Conservation (phyloP, 2,797 vertebrate genomes). For the Chaunax sp. region DNA sequence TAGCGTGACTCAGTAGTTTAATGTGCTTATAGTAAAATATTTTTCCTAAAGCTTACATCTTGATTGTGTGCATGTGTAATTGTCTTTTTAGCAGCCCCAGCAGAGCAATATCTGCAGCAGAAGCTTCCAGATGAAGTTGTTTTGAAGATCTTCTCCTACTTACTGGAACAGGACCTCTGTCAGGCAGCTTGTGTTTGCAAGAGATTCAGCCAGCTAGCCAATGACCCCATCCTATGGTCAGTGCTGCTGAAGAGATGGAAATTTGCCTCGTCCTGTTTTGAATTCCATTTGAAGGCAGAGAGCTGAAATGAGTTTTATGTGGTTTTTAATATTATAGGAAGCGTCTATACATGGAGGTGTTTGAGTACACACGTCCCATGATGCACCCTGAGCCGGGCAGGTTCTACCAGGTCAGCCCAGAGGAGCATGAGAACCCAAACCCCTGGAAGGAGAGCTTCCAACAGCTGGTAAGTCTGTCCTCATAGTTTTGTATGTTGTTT, state of each 20-base stretch:
- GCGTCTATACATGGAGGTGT: conserved; percentile 99
- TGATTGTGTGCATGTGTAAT: conserved; percentile 17
- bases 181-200: conserved; percentile 99
- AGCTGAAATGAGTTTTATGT: conserved; percentile 3
- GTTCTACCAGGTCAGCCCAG: conserved; percentile 99
- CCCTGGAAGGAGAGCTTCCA: conserved; percentile 99
- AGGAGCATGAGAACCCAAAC: conserved; percentile 98
- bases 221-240: conserved; percentile 99
- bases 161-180: conserved; percentile 98
- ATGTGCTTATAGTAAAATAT: conserved; percentile 19
- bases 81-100: conserved; percentile 90
- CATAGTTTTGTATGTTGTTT: background rate
- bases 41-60: conserved; percentile 25
- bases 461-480: conserved; percentile 88
- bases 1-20: conserved; percentile 18
- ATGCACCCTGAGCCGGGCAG: conserved; percentile 99
- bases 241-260: conserved; percentile 44
- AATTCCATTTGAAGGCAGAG: background rate
- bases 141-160: conserved; percentile 98
- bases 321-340: conserved; percentile 85
- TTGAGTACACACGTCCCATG: conserved; percentile 99
- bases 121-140: conserved; percentile 99
- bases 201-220: conserved; percentile 98
- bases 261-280: background rate
- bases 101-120: conserved; percentile 99